phyloP scores from a whole-genome alignment of 2,888 invertebrate genomes.

The Baccha elongata region DNA sequence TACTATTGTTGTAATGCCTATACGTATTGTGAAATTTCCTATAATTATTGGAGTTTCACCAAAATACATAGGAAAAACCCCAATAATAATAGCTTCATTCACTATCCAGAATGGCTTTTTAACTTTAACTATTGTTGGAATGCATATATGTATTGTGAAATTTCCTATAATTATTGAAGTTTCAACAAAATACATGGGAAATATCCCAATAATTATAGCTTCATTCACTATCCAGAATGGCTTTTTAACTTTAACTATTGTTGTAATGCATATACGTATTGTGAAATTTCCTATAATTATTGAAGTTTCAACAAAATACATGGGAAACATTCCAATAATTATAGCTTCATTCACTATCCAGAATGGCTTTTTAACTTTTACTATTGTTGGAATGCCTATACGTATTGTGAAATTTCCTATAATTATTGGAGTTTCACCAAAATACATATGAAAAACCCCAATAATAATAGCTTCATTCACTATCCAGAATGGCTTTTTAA shows the following conservation, averaged over 20 bases:
- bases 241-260: not conserved
- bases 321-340: not conserved
- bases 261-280: not conserved
- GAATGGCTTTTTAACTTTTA: not conserved
- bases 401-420: not conserved
- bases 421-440: not conserved
- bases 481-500: not conserved
- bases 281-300: not conserved
- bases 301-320: too few relatives aligned
- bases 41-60: too few relatives aligned
- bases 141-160: not conserved
- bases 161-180: not conserved
- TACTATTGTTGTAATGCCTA: not conserved
- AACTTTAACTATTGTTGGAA: not conserved
- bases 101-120: not conserved
- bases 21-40: not conserved
- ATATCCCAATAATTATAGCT: conserved; percentile 1
- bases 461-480: not conserved
- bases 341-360: not conserved
- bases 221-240: conserved; percentile 1
- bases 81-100: not conserved
- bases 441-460: too few relatives aligned
- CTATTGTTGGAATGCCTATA: not conserved
- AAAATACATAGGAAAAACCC: too few relatives aligned
- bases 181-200: not conserved